Base-by-base conservation (phyloP, 2,888 invertebrate species). In the Sabatieria punctata region DNA sequence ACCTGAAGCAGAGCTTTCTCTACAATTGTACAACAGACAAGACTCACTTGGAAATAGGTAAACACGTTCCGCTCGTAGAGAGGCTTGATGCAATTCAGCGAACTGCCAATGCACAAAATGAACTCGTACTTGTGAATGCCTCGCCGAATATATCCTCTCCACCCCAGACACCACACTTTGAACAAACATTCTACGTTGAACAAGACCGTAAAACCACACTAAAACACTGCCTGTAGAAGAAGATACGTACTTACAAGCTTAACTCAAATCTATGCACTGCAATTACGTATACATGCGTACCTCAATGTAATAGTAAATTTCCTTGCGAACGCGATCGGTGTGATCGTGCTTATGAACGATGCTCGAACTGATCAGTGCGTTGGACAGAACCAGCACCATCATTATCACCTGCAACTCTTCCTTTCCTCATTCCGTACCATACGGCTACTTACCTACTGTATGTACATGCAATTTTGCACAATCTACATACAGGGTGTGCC, bases 51-150 rank as follows among this genome's bases (percentile, higher is more conserved):
- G 68, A 95, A 95, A 68, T 88, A 95, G 2, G 95, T 95, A 58
- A 97, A 79, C 42, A 81, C 83, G 4, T 91, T 85, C 64, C 88
- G 76, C 69, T 93, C 93, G 52, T 86, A 80, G 11, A 65, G 55
- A 50, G 80, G 75, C 13, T 88, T 93, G 59, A 97, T 79, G 47
- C 93, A 78, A 64, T 97, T 95, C 46, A 95, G 71, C 0, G 86
- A 82, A 13, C 93, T 93, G 22, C 93, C 93, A 50, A 91, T 76
- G 1, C 86, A 84, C 47, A 99, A 70, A 1, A 93, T 71, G 33
- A 99, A 69, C 68, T 99, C 97, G 70, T 97, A 95, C 69, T 95
- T 95, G 68, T 95, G 93, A 54, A 91, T 83, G 0, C 91, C 86
- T 11, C 95, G 85, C 60, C 85, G 82, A 70, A 85, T 85, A 65